Evolutionary conservation across 2,888 invertebrate species (phyloP).

Genomic region (Thereva unica): DNA sequence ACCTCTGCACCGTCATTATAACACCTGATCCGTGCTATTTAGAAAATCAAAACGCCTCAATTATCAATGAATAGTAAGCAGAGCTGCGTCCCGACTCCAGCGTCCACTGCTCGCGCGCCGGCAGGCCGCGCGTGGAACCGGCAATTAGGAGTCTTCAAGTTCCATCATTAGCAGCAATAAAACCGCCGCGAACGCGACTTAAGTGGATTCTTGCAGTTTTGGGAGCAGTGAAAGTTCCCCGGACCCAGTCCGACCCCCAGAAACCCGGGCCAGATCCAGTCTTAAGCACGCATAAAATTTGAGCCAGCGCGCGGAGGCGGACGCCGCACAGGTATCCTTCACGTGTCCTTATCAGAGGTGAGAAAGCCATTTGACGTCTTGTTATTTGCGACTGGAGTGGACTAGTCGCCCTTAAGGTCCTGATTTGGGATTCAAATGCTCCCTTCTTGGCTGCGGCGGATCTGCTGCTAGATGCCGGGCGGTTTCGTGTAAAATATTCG

Average conservation of each 20-base stretch:
- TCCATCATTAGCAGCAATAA: constrained; percentile 27
- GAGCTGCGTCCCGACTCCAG: constrained; percentile 18
- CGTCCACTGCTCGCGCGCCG: constrained; percentile 13
- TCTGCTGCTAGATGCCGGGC: too few species aligned
- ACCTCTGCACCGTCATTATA: constrained; percentile 27
- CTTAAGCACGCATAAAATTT: constrained; percentile 2
- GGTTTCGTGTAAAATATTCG: not conserved
- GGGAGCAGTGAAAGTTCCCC: constrained; percentile 3
- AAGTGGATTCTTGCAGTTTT: not conserved
- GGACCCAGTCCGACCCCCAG: constrained; percentile 13
- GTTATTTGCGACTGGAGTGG: constrained; percentile 8
- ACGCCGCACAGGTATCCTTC: not conserved
- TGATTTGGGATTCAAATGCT: constrained; percentile 26
- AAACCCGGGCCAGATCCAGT: not conserved
- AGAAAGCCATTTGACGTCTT: not conserved
- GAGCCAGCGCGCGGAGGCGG: not conserved
- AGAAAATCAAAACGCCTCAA: constrained; percentile 35
- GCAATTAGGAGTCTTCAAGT: constrained; percentile 13
- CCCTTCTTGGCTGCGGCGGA: not conserved
- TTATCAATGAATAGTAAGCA: constrained; percentile 36
- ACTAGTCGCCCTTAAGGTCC: constrained; percentile 19
- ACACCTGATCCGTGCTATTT: constrained; percentile 35
- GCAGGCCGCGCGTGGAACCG: constrained; percentile 9
- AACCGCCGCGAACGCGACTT: constrained; percentile 13
- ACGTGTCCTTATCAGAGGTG: not conserved